Evolutionary conservation across 2,113 vertebrate genomes (phyloP), one percentile per base, ranked within the genome.

Genomic region (Anoplopoma fimbria): DNA sequence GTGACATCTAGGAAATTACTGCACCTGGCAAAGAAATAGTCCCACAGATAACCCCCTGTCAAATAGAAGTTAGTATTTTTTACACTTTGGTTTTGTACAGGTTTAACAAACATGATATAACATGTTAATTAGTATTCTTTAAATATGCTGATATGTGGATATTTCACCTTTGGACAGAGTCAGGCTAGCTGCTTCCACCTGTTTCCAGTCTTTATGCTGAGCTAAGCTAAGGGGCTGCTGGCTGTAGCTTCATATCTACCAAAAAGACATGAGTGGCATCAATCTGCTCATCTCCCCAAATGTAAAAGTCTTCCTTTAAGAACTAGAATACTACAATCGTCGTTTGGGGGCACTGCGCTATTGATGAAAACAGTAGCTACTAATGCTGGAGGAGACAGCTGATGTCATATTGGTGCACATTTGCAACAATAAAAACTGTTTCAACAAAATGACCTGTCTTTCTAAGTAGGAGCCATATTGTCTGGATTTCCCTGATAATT

Each of bases 401-500:
- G 47, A 65, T 79, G 68, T 73, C 36, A 38, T 64, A 64, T 65
- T 15, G n/a, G 42, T 71, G 34, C 64, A 72, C 51, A 77, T 85
- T 69, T 69, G 62, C 73, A 69, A 69, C 29, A 81, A 67, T 27
- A 85, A 85, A 89, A 75, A 55, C 34, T 15, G 38, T 36, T 40
- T 31, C 67, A 78, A 60, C 51, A 67, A 81, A 86, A 75, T 75
- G 23, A 84, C 74, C 63, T 19, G 13, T 58, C 73, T 70, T 70
- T 80, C 75, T 77, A 79, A 85, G 55, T 64, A 53, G 14, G 17
- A 79, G 49, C 69, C 36, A 75, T 71, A 82, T 74, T 89, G 84
- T 87, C 82, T 83, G 73, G 73, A 62, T 80, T 76, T 79, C 34
- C 15, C 73, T 34, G 45, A 82, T 89, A 87, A 89, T 75, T 88